Evolutionary conservation across 2,888 invertebrate genomes (phyloP), one percentile per base, ranked within the genome.

Genomic region (Unio pictorum): DNA sequence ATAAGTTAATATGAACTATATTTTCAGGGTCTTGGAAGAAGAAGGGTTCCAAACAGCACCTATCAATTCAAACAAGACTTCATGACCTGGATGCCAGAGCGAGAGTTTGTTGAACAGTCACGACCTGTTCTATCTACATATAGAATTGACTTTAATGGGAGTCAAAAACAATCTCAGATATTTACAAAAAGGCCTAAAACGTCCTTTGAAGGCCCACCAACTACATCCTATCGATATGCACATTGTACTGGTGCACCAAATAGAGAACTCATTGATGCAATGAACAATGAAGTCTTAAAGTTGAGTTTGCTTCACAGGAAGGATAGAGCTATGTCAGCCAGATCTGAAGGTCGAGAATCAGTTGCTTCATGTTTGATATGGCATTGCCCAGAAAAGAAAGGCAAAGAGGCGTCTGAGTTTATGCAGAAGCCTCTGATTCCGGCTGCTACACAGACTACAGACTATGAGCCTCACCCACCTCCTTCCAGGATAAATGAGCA

Each of bases 301-400:
- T 72, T 84, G 65, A 82, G 83, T 65, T 65, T 81, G 34, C 71
- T 79, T 56, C 76, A 81, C 69, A 72, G 83, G 45, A 81, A 80
- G 73, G 76, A 78, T 20, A 72, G 84, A 62, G 79, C 85, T 34
- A 82, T 80, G 78, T 73, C 83, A 26, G 78, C 81, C 1, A 69
- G 76, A 61, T 64, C 61, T 28, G 72, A 76, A 23, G 74, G 76
- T 30, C 72, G 86, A 20, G 86, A 86, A 70, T 83, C 83, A 7
- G 87, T 87, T 11, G 87, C 87, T 4, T 79, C 84, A 34, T 87
- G 87, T 69, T 66, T 87, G 67, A 83, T 78, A 30, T 87, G 87
- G 87, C 70, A 82, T 64, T 72, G 79, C 18, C 76, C 80, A 58
- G 55, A 55, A 28, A 67, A 28, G 55, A 61, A 67, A 20, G n/a